Percentiles rank a stretch among this genome's conserved stretches.
Evolutionary conservation across 2,888 invertebrate species (phyloP).

Genomic region (Drosophila longiperda): DNA sequence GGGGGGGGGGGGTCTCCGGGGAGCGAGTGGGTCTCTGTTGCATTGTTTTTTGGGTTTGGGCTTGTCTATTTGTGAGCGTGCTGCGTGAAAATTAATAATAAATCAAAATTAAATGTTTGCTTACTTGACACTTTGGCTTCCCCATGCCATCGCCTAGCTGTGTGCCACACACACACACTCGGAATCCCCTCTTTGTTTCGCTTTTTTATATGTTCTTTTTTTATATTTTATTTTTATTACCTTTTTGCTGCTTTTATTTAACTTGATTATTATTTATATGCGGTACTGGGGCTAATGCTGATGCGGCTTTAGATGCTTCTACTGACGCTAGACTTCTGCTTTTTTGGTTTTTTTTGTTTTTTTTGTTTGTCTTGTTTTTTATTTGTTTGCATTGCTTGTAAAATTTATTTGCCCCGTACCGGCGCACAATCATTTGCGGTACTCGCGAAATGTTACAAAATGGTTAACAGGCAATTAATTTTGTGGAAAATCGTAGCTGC

Average conservation of each 20-base stretch:
- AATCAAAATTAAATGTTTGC: slow-evolving; percentile 79
- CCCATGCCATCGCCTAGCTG: slow-evolving; percentile 6
- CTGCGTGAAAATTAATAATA: slow-evolving; percentile 75
- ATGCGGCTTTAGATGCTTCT: neutral
- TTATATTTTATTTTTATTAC: slow-evolving; percentile 39
- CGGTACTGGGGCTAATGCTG: slow-evolving; percentile 10
- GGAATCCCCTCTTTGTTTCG: neutral
- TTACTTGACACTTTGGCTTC: slow-evolving; percentile 75
- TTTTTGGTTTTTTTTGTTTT: slow-evolving; percentile 10
- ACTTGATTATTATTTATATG: slow-evolving; percentile 53
- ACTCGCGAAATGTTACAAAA: slow-evolving; percentile 50
- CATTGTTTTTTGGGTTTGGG: slow-evolving; percentile 13
- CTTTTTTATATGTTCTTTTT: slow-evolving; percentile 13
- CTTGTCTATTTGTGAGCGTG: slow-evolving; percentile 46
- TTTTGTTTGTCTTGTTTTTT: slow-evolving; percentile 21
- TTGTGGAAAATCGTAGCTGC: slow-evolving; percentile 30
- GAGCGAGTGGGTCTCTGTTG: neutral
- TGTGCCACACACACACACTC: neutral
- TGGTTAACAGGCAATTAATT: slow-evolving; percentile 66
- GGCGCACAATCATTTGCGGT: slow-evolving; percentile 42
- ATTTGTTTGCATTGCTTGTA: slow-evolving; percentile 27
- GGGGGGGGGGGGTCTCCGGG: neutral
- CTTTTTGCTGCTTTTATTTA: slow-evolving; percentile 44
- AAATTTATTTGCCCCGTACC: slow-evolving; percentile 30
- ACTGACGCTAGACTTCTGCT: slow-evolving; percentile 6